Percentiles rank a stretch among this genome's conserved stretches.
Evolutionary conservation across 2,797 vertebrate genomes (phyloP).

Genomic region (Nyctalus aviator): DNA sequence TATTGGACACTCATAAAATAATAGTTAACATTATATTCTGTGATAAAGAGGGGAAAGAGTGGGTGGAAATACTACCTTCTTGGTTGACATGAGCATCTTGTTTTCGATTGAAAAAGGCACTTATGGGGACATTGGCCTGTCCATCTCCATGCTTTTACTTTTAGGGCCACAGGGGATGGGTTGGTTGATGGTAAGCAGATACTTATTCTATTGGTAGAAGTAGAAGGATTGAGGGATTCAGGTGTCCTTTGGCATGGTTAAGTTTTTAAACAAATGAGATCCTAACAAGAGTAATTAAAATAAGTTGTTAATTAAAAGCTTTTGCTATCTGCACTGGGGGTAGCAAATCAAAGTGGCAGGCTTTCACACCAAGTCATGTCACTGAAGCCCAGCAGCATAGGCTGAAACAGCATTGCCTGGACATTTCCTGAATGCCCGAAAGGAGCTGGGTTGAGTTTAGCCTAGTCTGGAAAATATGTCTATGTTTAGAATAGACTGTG

Average conservation of each 20-base stretch:
- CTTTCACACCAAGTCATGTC: not conserved
- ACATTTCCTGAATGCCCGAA: slow-evolving; percentile 14
- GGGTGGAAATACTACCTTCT: not conserved
- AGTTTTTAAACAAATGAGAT: slow-evolving; percentile 49
- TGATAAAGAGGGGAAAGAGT: not conserved
- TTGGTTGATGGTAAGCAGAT: not conserved
- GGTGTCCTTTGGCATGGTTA: not conserved
- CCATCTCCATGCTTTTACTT: not conserved
- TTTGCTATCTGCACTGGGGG: slow-evolving; percentile 39
- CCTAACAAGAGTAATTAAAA: slow-evolving; percentile 52
- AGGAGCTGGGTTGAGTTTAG: not conserved
- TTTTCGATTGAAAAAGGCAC: not conserved
- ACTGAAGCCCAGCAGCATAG: not conserved
- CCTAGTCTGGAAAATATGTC: not conserved
- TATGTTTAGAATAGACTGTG: not conserved
- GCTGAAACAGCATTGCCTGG: not conserved
- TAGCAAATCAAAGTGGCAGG: slow-evolving; percentile 53
- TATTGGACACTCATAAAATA: not conserved
- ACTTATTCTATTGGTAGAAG: not conserved
- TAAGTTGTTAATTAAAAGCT: slow-evolving; percentile 62
- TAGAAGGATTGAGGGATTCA: not conserved
- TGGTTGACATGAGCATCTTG: not conserved
- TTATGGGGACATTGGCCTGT: not conserved
- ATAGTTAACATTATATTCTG: not conserved
- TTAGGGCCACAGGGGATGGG: not conserved